Evolutionary conservation across 2,888 invertebrate genomes (phyloP), one percentile per base, ranked within the genome.

Genomic region (Zelleria hepariella): DNA sequence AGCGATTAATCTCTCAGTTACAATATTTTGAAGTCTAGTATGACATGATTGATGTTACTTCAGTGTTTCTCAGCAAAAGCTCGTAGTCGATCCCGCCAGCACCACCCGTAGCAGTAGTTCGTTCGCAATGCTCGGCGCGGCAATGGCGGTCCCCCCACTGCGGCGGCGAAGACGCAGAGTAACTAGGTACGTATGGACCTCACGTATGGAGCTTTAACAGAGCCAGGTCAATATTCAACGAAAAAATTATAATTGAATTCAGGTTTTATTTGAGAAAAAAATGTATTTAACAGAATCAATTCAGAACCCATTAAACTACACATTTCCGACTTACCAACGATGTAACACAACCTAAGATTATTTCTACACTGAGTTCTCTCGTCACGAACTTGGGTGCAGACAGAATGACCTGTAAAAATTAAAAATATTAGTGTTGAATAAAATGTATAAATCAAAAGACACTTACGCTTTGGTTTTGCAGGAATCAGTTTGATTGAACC

Each of bases 391-490:
- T 68, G 64, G 68, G 67, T 68, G 67, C 66, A 64, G 63, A 27
- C 23, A 49, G 60, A 63, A 61, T 66, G 63, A 82, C 82, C 89
- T 89, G 89, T 69, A 89, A 89, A 85, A 79, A 82, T 75, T 78
- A 69, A 78, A 75, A 64, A 73, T 53, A 69, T 88, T 80, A 86
- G 67, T 64, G 61, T 63, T 63, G 61, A 48, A 68, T 62, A 58
- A 64, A 27, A 21, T 61, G 59, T 67, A 60, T 59, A 64, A 65
- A 64, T 63, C 64, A 15, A 67, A 70, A 58, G 65, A 90, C 91
- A 95, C 96, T 95, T 94, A 97, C 97, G 95, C 92, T 95, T 96
- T 66, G 94, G 94, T 90, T 96, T 95, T 65, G 96, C 92, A 68
- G 96, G 93, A 71, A 96, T 96, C 66, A 96, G 86, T 90, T 97